These are phyloP conservation scores for Cataglyphis albicans DNA, from an alignment of 2,888 invertebrate species.

Conservation along the genomic window DNA sequence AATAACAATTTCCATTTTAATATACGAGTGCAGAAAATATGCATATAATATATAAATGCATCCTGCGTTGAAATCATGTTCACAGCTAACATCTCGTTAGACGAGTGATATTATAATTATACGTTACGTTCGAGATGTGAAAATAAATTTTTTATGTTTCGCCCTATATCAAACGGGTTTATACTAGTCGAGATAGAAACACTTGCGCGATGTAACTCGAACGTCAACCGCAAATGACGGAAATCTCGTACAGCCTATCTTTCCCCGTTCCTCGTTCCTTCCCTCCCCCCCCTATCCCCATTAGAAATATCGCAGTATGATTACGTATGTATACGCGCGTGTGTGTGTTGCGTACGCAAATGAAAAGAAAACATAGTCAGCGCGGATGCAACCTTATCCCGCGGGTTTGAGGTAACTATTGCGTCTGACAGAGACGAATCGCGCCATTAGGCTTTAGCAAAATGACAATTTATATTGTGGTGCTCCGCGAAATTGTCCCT, in stretches of 20 bases:
- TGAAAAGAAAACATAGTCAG: constrained; percentile 35
- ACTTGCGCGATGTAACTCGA: constrained; percentile 45
- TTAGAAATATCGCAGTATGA: constrained; percentile 45
- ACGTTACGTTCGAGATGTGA: constrained; percentile 23
- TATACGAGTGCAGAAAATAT: background rate
- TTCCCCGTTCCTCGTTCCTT: background rate
- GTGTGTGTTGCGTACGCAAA: constrained; percentile 3
- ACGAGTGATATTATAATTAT: constrained; percentile 42
- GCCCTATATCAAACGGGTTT: constrained; percentile 50
- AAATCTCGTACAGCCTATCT: constrained; percentile 24
- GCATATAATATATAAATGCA: no score
- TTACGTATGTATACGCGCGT: background rate
- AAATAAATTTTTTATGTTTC: constrained; percentile 27
- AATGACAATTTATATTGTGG: constrained; percentile 47
- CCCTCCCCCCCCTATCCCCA: background rate
- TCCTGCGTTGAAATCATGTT: constrained; percentile 28
- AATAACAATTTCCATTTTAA: background rate
- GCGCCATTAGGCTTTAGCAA: constrained; percentile 34
- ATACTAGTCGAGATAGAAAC: constrained; percentile 34
- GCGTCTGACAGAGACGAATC: constrained; percentile 44
- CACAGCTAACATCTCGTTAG: constrained; percentile 26
- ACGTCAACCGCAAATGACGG: constrained; percentile 53
- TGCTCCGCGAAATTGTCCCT: constrained; percentile 11
- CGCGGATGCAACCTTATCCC: constrained; percentile 32
- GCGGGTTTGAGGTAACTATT: constrained; percentile 29